These are phyloP conservation scores for Aporophyla lueneburgensis DNA, from an alignment of 2,888 invertebrate genomes.

Conservation along the genomic window DNA sequence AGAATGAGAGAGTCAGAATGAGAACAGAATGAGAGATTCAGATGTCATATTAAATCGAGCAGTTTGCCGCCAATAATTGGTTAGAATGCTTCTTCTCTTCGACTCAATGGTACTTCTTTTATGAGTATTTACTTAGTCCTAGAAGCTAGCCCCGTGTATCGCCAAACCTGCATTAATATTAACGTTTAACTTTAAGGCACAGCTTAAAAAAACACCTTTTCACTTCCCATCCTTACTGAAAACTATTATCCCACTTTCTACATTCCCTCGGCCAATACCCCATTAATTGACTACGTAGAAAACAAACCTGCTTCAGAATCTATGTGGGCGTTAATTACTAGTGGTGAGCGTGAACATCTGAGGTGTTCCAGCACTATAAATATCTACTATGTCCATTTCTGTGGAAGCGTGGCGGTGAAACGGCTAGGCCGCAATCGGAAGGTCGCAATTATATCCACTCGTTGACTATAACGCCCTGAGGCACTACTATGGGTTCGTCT, in stretches of 20 bases:
- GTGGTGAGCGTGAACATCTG: constrained; percentile 41
- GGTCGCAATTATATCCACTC: constrained; percentile 78
- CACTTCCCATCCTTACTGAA: not conserved
- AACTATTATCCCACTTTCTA: not conserved
- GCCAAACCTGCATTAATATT: not conserved
- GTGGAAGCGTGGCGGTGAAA: constrained; percentile 68
- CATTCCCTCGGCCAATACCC: constrained; percentile 10
- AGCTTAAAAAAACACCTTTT: not conserved
- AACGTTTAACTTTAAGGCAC: not conserved
- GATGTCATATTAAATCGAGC: not conserved
- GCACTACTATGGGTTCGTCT: constrained; percentile 50
- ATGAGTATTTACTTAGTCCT: not conserved
- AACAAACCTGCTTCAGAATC: constrained; percentile 27
- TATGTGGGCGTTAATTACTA: constrained; percentile 48
- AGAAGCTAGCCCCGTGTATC: not conserved
- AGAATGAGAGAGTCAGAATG: not conserved
- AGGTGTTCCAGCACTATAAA: constrained; percentile 61
- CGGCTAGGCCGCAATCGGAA: constrained; percentile 75
- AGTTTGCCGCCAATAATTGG: too few species aligned
- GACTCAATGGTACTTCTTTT: not conserved
- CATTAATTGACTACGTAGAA: constrained; percentile 28
- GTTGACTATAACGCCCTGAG: constrained; percentile 67
- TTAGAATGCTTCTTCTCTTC: not conserved
- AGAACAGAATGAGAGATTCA: not conserved
- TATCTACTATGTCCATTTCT: constrained; percentile 70